Conservation (phyloP, 2,113 vertebrate genomes). For the Tenrec ecaudatus region DNA sequence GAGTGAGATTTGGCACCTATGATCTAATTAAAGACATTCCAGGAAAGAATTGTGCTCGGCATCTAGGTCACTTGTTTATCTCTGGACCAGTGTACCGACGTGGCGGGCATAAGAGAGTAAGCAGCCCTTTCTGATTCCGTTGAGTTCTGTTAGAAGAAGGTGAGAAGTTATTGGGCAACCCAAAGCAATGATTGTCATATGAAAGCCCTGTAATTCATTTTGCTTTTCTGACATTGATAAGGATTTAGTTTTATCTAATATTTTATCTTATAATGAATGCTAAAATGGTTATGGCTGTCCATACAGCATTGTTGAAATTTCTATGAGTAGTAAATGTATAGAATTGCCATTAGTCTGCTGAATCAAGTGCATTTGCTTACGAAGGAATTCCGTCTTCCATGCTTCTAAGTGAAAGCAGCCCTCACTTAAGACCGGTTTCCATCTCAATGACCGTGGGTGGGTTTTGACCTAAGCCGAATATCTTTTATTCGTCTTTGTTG, state of each 20-base stretch:
- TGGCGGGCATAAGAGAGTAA: too few relatives aligned
- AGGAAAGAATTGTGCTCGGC: neutral
- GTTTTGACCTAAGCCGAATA: too few relatives aligned
- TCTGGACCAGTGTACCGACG: neutral
- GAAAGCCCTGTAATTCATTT: neutral
- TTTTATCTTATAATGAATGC: conserved; percentile 18
- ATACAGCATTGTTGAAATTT: neutral
- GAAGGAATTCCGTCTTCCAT: neutral
- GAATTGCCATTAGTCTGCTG: neutral
- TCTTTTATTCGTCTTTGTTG: neutral
- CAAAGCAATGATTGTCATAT: too few relatives aligned
- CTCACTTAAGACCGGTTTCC: neutral
- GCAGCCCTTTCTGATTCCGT: too few relatives aligned
- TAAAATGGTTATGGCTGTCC: too few relatives aligned
- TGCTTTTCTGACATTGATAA: neutral
- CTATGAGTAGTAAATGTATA: neutral
- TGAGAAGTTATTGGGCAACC: too few relatives aligned
- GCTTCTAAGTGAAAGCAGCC: neutral
- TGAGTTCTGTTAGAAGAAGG: too few relatives aligned
- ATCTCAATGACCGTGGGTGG: too few relatives aligned
- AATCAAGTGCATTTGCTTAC: neutral
- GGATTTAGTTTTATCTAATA: neutral
- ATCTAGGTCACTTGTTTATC: conserved; percentile 37
- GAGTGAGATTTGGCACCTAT: too few relatives aligned
- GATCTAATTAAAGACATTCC: conserved; percentile 17